These are phyloP conservation scores for Panulirus ornatus DNA, from an alignment of 1,140 invertebrate genomes.

Conservation along the genomic window DNA sequence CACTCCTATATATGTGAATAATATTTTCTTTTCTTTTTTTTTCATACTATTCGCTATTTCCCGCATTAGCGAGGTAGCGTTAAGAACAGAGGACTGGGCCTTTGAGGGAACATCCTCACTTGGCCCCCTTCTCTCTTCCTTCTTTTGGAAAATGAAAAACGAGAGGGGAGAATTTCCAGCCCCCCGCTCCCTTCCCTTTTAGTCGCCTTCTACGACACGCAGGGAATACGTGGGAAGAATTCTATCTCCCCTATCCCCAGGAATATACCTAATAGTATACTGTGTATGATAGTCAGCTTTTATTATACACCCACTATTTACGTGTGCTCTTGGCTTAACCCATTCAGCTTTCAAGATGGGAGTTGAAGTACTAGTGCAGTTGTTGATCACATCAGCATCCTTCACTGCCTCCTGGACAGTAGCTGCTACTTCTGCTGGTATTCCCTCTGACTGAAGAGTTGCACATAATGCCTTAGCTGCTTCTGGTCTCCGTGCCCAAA, in stretches of 20 bases:
- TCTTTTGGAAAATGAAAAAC: too few species aligned
- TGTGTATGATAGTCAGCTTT: neutral
- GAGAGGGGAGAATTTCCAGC: too few species aligned
- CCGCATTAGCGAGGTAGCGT: too few species aligned
- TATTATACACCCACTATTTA: constrained; percentile 77
- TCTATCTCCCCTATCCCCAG: too few species aligned
- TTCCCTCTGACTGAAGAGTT: constrained; percentile 72
- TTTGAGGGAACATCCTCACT: too few species aligned
- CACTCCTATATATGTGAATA: neutral
- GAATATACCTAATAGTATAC: neutral
- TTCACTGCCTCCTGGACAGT: constrained; percentile 78
- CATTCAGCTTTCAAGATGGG: constrained; percentile 77
- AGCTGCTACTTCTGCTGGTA: constrained; percentile 75
- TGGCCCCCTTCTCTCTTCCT: too few species aligned
- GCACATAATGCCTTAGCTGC: constrained; percentile 17
- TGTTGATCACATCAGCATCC: constrained; percentile 79
- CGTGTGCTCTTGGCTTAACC: constrained; percentile 79
- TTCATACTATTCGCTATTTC: too few species aligned
- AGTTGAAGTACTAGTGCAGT: constrained; percentile 77
- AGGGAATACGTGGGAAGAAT: too few species aligned
- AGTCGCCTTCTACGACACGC: too few species aligned
- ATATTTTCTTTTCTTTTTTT: neutral
- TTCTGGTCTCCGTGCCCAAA: constrained; percentile 52
- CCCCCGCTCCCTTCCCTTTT: too few species aligned
- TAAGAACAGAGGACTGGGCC: too few species aligned